A percentile compares a stretch with the other conserved stretches of the same genome.
Conservation (phyloP, 2,797 vertebrate species). For the Myotis findleyi region DNA sequence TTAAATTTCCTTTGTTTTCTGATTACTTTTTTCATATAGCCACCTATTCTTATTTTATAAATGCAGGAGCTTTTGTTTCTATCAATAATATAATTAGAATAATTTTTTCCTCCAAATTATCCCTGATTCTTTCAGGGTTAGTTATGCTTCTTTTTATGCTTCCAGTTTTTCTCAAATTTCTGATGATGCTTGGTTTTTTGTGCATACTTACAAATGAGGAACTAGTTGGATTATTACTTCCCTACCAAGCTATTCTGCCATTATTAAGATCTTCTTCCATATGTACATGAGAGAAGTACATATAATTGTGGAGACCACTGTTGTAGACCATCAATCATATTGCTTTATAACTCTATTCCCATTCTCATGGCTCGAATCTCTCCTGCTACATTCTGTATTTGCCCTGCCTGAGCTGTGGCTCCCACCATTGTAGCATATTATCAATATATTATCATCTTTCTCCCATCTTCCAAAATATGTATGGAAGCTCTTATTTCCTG, state of each 20-base stretch:
- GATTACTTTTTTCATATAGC: not conserved
- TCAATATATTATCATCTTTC: not conserved
- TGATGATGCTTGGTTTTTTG: slow-evolving; percentile 12
- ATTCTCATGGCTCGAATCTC: not conserved
- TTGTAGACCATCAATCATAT: not conserved
- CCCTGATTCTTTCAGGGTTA: not conserved
- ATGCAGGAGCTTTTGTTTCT: not conserved
- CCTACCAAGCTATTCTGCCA: not conserved
- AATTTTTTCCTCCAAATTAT: not conserved
- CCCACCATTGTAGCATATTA: not conserved
- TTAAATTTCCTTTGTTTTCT: not conserved
- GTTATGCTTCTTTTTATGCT: not conserved
- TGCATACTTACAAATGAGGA: not conserved
- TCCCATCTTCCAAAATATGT: slow-evolving; percentile 18
- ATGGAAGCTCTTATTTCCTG: not conserved
- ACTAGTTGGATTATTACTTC: not conserved
- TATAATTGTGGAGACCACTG: not conserved
- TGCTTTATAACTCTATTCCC: not conserved
- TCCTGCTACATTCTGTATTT: not conserved
- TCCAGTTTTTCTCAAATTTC: not conserved
- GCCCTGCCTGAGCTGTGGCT: not conserved
- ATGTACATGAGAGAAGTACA: not conserved
- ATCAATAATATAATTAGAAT: not conserved
- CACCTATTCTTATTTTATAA: not conserved
- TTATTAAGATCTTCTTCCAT: not conserved